Conservation (phyloP, 2,888 invertebrate species). For the Cyaniris semiargus region DNA sequence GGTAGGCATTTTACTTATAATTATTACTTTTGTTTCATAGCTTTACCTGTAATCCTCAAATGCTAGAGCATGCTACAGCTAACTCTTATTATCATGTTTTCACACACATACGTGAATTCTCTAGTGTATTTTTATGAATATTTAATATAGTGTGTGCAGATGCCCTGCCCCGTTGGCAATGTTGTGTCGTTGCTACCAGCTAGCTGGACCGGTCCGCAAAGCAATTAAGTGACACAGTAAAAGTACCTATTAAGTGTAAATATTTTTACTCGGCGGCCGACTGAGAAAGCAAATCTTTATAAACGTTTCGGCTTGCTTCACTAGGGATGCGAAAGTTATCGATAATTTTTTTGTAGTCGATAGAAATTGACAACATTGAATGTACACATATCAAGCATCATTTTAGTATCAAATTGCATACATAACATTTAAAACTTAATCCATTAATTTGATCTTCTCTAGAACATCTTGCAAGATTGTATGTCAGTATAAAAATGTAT, state of each 20-base stretch:
- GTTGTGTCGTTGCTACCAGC: conserved; percentile 67
- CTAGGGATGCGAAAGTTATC: conserved; percentile 6
- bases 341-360: background rate
- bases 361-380: background rate
- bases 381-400: background rate
- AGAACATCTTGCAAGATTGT: background rate
- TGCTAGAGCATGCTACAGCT: too few relatives aligned
- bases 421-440: background rate
- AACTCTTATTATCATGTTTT: background rate
- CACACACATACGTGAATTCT: background rate
- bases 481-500: background rate
- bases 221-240: conserved; percentile 72
- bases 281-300: conserved; percentile 41
- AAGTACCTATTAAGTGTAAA: conserved; percentile 58
- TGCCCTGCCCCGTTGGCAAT: conserved; percentile 65
- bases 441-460: conserved; percentile 3
- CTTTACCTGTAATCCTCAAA: too few relatives aligned
- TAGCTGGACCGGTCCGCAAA: conserved; percentile 58
- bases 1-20: background rate
- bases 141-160: conserved; percentile 47
- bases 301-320: conserved; percentile 37
- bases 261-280: conserved; percentile 45
- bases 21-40: too few relatives aligned
- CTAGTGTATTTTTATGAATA: background rate
- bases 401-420: background rate